Conservation (phyloP, 2,113 vertebrate genomes). For the Mastomys natalensis region DNA sequence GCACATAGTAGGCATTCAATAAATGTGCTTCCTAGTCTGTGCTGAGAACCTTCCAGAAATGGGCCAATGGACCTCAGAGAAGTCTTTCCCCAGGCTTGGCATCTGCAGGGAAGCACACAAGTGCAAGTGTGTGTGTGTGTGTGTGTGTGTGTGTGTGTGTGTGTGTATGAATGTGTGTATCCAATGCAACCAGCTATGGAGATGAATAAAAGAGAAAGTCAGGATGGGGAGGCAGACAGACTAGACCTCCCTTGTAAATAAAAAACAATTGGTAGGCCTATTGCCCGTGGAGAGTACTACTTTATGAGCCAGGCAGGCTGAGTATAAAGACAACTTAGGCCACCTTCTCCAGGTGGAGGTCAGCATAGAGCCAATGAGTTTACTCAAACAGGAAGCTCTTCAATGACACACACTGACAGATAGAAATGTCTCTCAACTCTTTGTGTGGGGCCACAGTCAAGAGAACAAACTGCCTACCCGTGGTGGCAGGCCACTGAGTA, state of each 20-base stretch:
- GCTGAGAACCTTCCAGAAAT: background rate
- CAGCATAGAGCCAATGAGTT: rapidly evolving
- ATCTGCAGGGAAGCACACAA: no score
- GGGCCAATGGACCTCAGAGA: background rate
- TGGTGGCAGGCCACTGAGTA: background rate
- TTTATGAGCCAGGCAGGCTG: background rate
- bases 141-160: no score
- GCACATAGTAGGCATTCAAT: background rate
- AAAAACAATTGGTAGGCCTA: background rate
- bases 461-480: background rate
- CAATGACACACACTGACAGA: background rate
- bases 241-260: background rate
- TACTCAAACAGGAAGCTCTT: background rate
- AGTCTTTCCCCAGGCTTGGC: background rate
- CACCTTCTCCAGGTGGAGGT: background rate
- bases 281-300: no score
- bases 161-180: rapidly evolving
- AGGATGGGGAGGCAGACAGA: no score
- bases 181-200: background rate
- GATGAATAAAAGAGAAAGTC: background rate
- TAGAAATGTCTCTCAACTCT: background rate
- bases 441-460: background rate
- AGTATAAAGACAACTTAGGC: background rate
- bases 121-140: background rate
- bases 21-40: background rate